Conservation (phyloP, 2,113 vertebrate genomes). For the Bufo gargarizans region DNA sequence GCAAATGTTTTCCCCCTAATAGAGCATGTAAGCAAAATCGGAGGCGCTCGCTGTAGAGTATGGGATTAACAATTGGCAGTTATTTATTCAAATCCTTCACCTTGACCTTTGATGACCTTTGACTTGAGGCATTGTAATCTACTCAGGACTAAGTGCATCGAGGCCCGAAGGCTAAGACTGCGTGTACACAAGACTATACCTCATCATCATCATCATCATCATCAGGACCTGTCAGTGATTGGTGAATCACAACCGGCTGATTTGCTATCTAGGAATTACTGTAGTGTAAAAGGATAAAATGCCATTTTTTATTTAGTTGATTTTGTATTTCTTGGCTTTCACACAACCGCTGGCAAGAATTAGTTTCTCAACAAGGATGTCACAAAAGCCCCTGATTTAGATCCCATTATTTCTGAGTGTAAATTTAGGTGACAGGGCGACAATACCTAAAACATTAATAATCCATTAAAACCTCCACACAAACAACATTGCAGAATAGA, state of each 20-base stretch:
- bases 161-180: too few relatives aligned
- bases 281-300: background rate
- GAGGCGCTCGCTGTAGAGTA: background rate
- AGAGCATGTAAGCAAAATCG: background rate
- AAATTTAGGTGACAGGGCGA: too few relatives aligned
- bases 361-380: too few relatives aligned
- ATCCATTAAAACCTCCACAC: background rate
- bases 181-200: too few relatives aligned
- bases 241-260: background rate
- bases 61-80: background rate
- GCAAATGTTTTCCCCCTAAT: background rate
- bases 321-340: too few relatives aligned
- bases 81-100: background rate
- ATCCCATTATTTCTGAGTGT: too few relatives aligned
- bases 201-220: too few relatives aligned
- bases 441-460: background rate
- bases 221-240: background rate
- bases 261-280: background rate
- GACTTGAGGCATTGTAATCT: background rate
- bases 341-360: too few relatives aligned
- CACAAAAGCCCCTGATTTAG: too few relatives aligned
- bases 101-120: background rate
- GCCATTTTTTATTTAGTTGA: too few relatives aligned
- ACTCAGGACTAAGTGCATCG: too few relatives aligned
- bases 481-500: background rate